Conservation (phyloP, 1,140 invertebrate genomes). For the Leptinotarsa lineolata region DNA sequence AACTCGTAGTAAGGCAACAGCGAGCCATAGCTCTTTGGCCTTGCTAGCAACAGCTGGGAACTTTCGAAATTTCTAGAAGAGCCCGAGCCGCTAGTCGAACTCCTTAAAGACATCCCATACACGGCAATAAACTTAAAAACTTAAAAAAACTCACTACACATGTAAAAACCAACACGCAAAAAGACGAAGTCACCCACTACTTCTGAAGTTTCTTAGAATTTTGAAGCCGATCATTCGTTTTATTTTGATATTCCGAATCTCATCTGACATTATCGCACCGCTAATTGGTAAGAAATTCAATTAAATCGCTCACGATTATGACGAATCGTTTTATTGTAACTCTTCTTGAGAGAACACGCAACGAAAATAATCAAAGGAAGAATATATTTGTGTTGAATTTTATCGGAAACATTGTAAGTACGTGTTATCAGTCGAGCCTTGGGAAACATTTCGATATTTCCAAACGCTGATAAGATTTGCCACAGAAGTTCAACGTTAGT, state of each 20-base stretch:
- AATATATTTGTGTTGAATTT: neutral
- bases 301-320: neutral
- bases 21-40: conserved; percentile 51
- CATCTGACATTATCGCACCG: neutral
- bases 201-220: neutral
- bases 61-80: conserved; percentile 37
- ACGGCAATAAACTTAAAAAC: neutral
- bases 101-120: conserved; percentile 15
- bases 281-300: neutral
- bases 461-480: conserved; percentile 1
- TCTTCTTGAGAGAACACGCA: neutral
- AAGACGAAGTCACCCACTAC: neutral
- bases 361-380: neutral
- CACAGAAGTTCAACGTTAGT: neutral
- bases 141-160: neutral
- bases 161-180: neutral
- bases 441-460: neutral
- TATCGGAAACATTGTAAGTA: neutral
- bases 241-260: neutral
- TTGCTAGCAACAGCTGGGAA: conserved; percentile 43
- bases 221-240: neutral
- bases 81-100: conserved; percentile 24
- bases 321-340: neutral
- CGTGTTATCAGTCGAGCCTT: neutral
- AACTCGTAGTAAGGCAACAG: conserved; percentile 53